Percentiles rank a stretch among this genome's conserved stretches.
Conservation (phyloP, 2,113 vertebrate species). For the Cavia aperea region DNA sequence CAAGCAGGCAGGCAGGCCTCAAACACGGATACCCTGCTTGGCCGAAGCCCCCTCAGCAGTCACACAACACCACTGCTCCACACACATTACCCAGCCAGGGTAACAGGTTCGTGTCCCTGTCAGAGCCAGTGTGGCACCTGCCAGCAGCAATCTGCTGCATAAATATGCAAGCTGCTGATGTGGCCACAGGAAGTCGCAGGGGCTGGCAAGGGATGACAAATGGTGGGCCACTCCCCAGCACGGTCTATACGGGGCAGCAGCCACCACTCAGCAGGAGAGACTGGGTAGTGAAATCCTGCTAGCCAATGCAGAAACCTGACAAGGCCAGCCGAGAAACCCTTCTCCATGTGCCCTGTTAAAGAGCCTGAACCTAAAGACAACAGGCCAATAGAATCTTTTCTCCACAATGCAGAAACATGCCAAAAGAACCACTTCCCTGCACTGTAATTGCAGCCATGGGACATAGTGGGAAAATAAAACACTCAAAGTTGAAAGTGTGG, state of each 20-base stretch:
- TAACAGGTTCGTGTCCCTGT: background rate
- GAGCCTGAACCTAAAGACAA: conserved; percentile 9
- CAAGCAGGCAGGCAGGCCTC: background rate
- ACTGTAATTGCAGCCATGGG: background rate
- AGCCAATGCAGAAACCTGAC: background rate
- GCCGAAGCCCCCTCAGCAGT: background rate
- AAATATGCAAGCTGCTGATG: background rate
- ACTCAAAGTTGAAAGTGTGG: conserved; percentile 42
- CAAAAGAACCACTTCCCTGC: conserved; percentile 2
- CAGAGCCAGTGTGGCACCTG: background rate
- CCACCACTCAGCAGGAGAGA: background rate
- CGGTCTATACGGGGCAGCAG: background rate
- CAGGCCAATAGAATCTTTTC: background rate
- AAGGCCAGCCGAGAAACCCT: background rate
- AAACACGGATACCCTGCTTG: background rate
- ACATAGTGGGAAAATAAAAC: conserved; percentile 40
- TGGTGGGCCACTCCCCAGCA: background rate
- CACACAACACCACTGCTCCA: background rate
- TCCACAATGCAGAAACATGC: background rate
- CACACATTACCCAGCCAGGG: fast-evolving
- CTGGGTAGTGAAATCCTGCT: background rate
- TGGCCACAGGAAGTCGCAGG: background rate
- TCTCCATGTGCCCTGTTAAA: background rate
- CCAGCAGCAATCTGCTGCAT: background rate
- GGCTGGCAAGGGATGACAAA: background rate